Conservation (phyloP, 1,140 invertebrate species). For the Trinorchestia longiramus region DNA sequence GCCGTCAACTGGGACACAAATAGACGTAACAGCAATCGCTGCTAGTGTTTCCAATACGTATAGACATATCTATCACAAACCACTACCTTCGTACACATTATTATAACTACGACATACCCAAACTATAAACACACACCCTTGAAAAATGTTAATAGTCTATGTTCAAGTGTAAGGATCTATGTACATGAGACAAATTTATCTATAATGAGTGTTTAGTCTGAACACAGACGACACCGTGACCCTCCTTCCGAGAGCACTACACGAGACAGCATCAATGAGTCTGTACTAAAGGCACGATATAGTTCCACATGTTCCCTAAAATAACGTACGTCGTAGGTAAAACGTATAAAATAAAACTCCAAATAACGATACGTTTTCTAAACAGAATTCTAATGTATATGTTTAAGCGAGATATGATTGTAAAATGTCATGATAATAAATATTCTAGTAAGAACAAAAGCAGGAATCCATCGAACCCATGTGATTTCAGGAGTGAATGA, state of each 20-base stretch:
- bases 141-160: neutral
- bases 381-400: neutral
- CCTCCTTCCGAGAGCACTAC: neutral
- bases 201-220: neutral
- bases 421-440: neutral
- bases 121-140: neutral
- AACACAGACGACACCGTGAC: neutral
- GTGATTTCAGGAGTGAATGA: neutral
- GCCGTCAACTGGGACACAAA: neutral
- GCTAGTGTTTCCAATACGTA: neutral
- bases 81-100: neutral
- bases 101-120: neutral
- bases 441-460: neutral
- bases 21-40: neutral
- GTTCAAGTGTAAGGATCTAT: slow-evolving; percentile 17
- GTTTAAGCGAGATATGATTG: neutral
- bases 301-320: slow-evolving; percentile 13
- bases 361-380: neutral
- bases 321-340: neutral
- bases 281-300: slow-evolving; percentile 28
- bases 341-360: neutral
- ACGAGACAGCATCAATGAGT: neutral
- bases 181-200: neutral
- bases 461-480: neutral
- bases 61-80: neutral